Percentiles rank a stretch among this genome's conserved stretches.
Conservation (phyloP, 2,888 invertebrate species). For the Boloria selene region DNA sequence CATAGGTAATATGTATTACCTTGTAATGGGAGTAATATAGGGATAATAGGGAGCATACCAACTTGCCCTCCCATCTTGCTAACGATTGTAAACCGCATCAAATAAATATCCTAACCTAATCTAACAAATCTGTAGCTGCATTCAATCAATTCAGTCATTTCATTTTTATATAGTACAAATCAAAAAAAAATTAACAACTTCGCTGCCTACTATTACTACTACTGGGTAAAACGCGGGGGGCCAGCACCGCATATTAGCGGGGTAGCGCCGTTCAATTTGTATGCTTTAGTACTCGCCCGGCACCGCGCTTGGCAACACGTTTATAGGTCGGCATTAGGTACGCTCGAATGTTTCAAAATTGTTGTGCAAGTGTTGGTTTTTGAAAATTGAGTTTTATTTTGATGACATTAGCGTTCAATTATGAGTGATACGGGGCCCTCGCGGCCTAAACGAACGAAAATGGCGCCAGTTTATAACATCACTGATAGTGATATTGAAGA, state of each 20-base stretch:
- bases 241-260: neutral
- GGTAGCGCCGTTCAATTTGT: neutral
- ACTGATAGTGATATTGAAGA: conserved; percentile 9
- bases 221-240: no score
- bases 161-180: no score
- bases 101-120: no score
- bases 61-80: no score
- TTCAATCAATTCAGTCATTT: no score
- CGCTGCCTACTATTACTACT: no score
- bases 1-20: no score
- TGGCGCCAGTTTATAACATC: neutral
- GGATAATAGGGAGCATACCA: no score
- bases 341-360: conserved; percentile 2
- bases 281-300: conserved; percentile 2
- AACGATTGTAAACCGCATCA: no score
- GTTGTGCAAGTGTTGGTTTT: neutral
- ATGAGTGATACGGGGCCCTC: conserved; percentile 2
- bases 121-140: no score
- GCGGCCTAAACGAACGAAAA: neutral
- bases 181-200: no score
- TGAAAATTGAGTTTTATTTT: neutral
- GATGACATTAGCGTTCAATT: neutral
- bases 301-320: conserved; percentile 8
- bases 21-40: no score
- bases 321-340: neutral